phyloP scores from a whole-genome alignment of 2,113 vertebrate species.

The Enhydra lutris region DNA sequence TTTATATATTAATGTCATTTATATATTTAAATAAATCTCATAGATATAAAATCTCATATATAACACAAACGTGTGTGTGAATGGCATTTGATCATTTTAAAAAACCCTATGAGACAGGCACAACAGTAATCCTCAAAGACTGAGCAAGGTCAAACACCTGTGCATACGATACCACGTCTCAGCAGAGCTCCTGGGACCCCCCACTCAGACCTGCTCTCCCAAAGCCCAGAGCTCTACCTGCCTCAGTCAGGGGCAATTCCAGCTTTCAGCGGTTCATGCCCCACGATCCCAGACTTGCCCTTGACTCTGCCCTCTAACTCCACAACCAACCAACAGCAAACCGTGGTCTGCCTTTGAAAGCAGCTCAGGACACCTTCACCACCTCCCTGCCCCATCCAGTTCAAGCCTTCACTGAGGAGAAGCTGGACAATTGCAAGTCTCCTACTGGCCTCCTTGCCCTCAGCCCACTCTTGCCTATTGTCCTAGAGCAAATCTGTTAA shows the following conservation, averaged over 20 bases:
- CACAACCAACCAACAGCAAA: background rate
- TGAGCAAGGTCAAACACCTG: background rate
- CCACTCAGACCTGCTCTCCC: background rate
- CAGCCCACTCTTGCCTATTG: background rate
- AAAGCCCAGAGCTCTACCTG: background rate
- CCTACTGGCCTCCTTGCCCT: background rate
- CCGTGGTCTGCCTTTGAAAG: background rate
- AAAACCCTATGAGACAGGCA: background rate
- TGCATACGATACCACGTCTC: background rate
- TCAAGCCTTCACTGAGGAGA: fast-evolving
- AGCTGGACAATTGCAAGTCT: background rate
- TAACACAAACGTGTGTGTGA: background rate
- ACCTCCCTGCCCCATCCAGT: background rate
- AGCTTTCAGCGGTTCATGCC: background rate
- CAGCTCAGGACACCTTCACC: background rate
- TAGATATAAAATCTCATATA: background rate
- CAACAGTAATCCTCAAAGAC: background rate
- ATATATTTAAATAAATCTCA: background rate
- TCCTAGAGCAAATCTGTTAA: background rate
- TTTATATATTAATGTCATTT: background rate
- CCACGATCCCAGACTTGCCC: too few relatives aligned
- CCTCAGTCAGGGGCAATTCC: background rate
- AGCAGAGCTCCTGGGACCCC: background rate
- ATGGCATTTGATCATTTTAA: background rate
- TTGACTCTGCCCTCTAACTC: too few relatives aligned